These are phyloP conservation scores for Cyclargus thomasi DNA, from an alignment of 1,140 invertebrate species.

Conservation along the genomic window DNA sequence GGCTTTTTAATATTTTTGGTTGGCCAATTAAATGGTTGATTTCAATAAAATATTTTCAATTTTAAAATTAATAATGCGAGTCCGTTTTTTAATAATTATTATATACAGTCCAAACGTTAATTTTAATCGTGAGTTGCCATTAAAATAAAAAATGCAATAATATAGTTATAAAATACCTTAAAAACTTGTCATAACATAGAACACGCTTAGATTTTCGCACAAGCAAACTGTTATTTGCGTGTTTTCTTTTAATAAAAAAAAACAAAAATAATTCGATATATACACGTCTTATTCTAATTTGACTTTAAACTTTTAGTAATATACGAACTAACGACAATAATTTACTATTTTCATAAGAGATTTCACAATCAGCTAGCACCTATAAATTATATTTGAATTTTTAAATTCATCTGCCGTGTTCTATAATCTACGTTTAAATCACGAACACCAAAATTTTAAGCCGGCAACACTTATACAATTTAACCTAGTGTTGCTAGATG, in stretches of 20 bases:
- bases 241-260: not conserved
- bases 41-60: too few relatives aligned
- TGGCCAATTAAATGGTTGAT: too few relatives aligned
- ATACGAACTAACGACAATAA: conserved; percentile 23
- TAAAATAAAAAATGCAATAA: too few relatives aligned
- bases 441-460: not conserved
- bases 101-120: too few relatives aligned
- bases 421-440: not conserved
- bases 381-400: conserved; percentile 42
- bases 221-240: not conserved
- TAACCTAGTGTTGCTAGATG: not conserved
- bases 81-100: too few relatives aligned
- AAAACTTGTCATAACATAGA: too few relatives aligned
- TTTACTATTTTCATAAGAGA: conserved; percentile 49
- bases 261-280: not conserved
- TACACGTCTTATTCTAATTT: conserved; percentile 7
- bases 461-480: not conserved
- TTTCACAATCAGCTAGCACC: conserved; percentile 63
- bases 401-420: not conserved
- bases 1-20: too few relatives aligned
- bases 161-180: too few relatives aligned
- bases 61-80: too few relatives aligned
- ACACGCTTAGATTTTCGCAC: too few relatives aligned
- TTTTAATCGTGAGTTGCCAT: too few relatives aligned
- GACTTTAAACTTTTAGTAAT: conserved; percentile 1